Evolutionary conservation across 2,113 vertebrate genomes (phyloP).

Genomic region (Mesocricetus auratus): DNA sequence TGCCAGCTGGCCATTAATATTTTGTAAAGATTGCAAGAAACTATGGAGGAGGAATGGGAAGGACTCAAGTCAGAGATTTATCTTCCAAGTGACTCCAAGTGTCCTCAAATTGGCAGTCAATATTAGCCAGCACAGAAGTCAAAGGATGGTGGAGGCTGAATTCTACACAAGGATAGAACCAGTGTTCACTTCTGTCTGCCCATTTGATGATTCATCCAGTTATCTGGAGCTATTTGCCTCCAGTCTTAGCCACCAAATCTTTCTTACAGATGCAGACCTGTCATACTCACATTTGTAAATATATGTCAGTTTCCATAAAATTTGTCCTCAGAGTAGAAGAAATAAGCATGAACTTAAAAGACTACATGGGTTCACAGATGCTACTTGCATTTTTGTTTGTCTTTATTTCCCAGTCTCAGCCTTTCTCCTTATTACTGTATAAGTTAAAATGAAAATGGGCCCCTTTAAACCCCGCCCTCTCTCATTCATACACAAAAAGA

Average conservation of each 20-base stretch:
- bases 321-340: not conserved
- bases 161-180: not conserved
- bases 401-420: not conserved
- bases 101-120: not conserved
- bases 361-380: not conserved
- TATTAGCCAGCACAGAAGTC: not conserved
- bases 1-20: not conserved
- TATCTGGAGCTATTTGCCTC: not conserved
- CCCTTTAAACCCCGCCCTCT: not conserved
- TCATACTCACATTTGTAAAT: not conserved
- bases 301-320: not conserved
- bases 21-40: not conserved
- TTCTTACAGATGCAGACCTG: not conserved
- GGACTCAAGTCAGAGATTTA: not conserved
- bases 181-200: not conserved
- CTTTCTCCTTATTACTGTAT: not conserved
- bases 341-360: not conserved
- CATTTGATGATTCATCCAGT: not conserved
- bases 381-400: not conserved
- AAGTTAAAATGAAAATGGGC: not conserved
- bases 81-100: too few relatives aligned
- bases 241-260: not conserved
- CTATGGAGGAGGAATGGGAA: too few relatives aligned
- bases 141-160: not conserved
- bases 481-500: not conserved